Conservation (phyloP, 2,113 vertebrate genomes). For the Nothoprocta perdicaria region DNA sequence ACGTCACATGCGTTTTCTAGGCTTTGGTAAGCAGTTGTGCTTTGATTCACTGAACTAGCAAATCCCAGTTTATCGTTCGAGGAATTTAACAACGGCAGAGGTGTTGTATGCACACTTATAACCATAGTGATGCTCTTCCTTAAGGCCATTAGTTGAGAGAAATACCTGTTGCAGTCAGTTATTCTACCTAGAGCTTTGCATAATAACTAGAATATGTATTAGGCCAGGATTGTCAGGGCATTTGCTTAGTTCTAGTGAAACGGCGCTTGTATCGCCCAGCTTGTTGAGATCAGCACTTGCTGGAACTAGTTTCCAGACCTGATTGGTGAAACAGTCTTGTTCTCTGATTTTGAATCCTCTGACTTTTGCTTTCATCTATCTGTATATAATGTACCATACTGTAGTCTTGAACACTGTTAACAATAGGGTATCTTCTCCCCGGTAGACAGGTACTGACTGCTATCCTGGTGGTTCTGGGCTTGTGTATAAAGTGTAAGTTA, state of each 20-base stretch:
- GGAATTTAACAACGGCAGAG: slow-evolving; percentile 55
- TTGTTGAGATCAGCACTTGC: slow-evolving; percentile 75
- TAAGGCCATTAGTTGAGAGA: slow-evolving; percentile 62
- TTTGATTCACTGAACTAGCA: slow-evolving; percentile 59
- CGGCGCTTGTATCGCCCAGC: slow-evolving; percentile 46
- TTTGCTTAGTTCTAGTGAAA: slow-evolving; percentile 60
- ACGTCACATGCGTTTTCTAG: slow-evolving; percentile 36
- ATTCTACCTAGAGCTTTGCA: slow-evolving; percentile 33
- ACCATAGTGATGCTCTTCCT: slow-evolving; percentile 60
- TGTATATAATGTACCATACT: slow-evolving; percentile 82
- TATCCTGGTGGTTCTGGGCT: slow-evolving; percentile 58
- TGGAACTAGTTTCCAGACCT: slow-evolving; percentile 69
- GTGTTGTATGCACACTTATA: slow-evolving; percentile 64
- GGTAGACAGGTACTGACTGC: slow-evolving; percentile 69
- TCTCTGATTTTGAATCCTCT: slow-evolving; percentile 59
- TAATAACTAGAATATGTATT: slow-evolving; percentile 61
- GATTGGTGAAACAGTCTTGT: slow-evolving; percentile 74
- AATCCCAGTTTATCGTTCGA: slow-evolving; percentile 61
- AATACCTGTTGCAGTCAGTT: slow-evolving; percentile 64
- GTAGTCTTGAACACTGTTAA: slow-evolving; percentile 80
- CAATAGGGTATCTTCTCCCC: slow-evolving; percentile 56
- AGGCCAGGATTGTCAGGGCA: slow-evolving; percentile 46
- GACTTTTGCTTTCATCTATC: slow-evolving; percentile 66
- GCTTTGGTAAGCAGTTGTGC: slow-evolving; percentile 61
- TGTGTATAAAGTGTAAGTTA: slow-evolving; percentile 63